Evolutionary conservation across 2,113 vertebrate genomes (phyloP).

Genomic region (Varanus salvator): DNA sequence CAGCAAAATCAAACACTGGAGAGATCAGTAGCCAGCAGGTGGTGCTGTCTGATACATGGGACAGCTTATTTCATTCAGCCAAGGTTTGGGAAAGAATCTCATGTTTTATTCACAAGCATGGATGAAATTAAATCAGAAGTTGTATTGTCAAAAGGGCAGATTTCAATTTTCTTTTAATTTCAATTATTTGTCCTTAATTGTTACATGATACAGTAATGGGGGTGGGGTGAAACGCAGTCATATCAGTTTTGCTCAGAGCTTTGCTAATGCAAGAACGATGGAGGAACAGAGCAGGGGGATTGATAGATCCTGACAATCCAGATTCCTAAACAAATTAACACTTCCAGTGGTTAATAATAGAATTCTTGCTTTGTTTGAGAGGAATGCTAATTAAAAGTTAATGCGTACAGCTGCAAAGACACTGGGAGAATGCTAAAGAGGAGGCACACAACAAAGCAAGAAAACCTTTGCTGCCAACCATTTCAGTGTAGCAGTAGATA

Average conservation of each 20-base stretch:
- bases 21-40: constrained; percentile 48
- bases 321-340: constrained; percentile 69
- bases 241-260: constrained; percentile 60
- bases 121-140: constrained; percentile 75
- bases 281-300: constrained; percentile 28
- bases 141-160: constrained; percentile 58
- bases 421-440: constrained; percentile 53
- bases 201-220: constrained; percentile 57
- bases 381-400: constrained; percentile 64
- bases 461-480: neutral
- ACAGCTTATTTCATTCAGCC: neutral
- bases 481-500: neutral
- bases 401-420: constrained; percentile 51
- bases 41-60: constrained; percentile 34
- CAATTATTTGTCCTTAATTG: constrained; percentile 73
- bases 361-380: constrained; percentile 49
- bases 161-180: constrained; percentile 72
- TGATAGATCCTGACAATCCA: constrained; percentile 48
- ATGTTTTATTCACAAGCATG: constrained; percentile 70
- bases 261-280: constrained; percentile 48
- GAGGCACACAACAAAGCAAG: neutral
- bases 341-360: constrained; percentile 43
- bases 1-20: neutral
- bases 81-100: neutral
- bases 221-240: constrained; percentile 59